Conservation (phyloP, 1,140 invertebrate species). For the Scaptomyza hsui region DNA sequence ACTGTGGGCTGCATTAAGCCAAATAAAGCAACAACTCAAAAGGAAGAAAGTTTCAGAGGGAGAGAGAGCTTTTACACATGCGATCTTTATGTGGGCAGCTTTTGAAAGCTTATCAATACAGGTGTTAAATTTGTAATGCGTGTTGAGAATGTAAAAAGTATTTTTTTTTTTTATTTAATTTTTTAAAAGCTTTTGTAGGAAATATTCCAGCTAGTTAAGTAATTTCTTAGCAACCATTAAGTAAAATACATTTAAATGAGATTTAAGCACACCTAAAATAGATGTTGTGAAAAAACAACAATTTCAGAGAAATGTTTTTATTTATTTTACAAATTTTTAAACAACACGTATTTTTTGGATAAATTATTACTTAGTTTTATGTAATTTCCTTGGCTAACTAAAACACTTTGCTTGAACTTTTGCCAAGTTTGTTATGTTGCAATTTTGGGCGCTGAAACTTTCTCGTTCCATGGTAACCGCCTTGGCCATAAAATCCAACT, state of each 20-base stretch:
- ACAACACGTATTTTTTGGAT: neutral
- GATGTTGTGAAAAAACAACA: neutral
- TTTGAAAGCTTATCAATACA: conserved; percentile 11
- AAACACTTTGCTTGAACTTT: conserved; percentile 6
- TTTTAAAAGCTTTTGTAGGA: neutral
- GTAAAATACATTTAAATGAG: conserved; percentile 13
- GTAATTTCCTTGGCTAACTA: conserved; percentile 29
- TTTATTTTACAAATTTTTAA: neutral
- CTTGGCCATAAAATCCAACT: conserved; percentile 69
- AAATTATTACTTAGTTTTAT: conserved; percentile 13
- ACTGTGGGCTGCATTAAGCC: conserved; percentile 21
- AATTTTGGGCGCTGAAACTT: conserved; percentile 41
- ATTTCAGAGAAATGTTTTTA: neutral
- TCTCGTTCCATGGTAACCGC: conserved; percentile 48
- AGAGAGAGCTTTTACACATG: conserved; percentile 5
- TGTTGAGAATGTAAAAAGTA: too few relatives aligned
- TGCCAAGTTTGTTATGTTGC: conserved; percentile 31
- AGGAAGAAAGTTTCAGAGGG: neutral
- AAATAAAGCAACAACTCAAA: neutral
- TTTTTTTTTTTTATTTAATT: too few relatives aligned
- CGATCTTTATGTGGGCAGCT: neutral
- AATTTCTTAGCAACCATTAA: conserved; percentile 11
- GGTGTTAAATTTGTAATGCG: neutral
- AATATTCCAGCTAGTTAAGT: neutral
- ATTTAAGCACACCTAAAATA: conserved; percentile 4